Base-by-base conservation (phyloP, 92 coral and sea anemone genomes). In the Epizoanthus stellaris region DNA sequence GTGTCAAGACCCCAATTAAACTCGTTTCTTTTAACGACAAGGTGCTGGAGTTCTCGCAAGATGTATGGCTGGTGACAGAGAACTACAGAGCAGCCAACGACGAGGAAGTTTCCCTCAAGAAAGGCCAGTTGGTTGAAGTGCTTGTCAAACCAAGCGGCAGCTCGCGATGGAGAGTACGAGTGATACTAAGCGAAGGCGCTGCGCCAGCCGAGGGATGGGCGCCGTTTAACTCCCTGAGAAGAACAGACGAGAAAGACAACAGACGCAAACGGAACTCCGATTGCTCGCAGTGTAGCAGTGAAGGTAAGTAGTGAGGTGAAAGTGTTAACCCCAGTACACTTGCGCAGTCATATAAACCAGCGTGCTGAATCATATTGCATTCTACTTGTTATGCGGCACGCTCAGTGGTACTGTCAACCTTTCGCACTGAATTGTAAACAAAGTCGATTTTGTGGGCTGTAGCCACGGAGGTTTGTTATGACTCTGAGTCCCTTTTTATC, bases 241-340 rank as follows among this genome's bases (percentile, higher is more conserved):
- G 95, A 69, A 90, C 98, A 23, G 98, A 94, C 19, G 98, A 97
- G 40, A 81, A 88, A 42, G 92, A 94, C 71, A 73, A 91, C 83
- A 92, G 82, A 71, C 85, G 92, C 65, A 94, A 94, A 71, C 88
- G 98, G 6, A 88, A 94, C 87, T 97, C 99, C 19, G 99, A 97
- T 82, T 93, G 96, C 14, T 97, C 99, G 56, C 96, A 95, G 56
- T 97, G 98, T 75, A 94, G 98, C 85, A 97, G 99, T 88, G 99
- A 97, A 97, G 99, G 99, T 97, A 56, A 65, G 92, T 30, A 43
- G 30, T 15, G 14, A 14, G 45, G 73, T 68, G 73, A 38, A 67
- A 34, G 7, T 3, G 4, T 21, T 67, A 30, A 65, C 15, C 10
- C 15, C 70, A 34, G 45, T 25, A 8, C 49, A n/a, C 42, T 36